Evolutionary conservation across 2,113 vertebrate species (phyloP).

Genomic region (Percopsis transmontana): DNA sequence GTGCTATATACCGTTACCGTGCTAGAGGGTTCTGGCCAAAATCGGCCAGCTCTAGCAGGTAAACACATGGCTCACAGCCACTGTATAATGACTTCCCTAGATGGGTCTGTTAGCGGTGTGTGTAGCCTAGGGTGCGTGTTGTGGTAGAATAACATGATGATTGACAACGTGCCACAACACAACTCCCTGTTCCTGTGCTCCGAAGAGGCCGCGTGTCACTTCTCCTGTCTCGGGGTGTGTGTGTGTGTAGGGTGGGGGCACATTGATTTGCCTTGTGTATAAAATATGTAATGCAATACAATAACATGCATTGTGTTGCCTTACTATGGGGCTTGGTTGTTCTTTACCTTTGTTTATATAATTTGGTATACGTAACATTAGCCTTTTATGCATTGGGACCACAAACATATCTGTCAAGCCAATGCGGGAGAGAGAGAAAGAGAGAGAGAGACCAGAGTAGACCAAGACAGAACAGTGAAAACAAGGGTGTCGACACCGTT

Average conservation of each 20-base stretch:
- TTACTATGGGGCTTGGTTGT: too few relatives aligned
- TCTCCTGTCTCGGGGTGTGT: constrained; percentile 36
- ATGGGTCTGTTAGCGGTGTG: constrained; percentile 46
- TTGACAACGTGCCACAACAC: constrained; percentile 67
- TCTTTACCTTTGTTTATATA: too few relatives aligned
- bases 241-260: neutral
- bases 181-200: constrained; percentile 49
- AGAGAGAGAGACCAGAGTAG: constrained; percentile 22
- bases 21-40: too few relatives aligned
- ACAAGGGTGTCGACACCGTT: constrained; percentile 1
- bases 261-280: neutral
- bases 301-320: too few relatives aligned
- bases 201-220: constrained; percentile 46
- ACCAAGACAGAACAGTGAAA: constrained; percentile 28
- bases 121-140: constrained; percentile 39
- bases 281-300: too few relatives aligned
- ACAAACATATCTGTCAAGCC: neutral
- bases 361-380: too few relatives aligned
- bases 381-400: constrained; percentile 2
- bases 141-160: constrained; percentile 50
- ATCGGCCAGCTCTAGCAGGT: too few relatives aligned
- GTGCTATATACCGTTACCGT: too few relatives aligned
- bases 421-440: constrained; percentile 15
- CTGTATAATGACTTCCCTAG: constrained; percentile 33
- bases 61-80: constrained; percentile 7